A percentile compares a stretch with the other conserved stretches of the same genome.
phyloP scores from a whole-genome alignment of 2,797 vertebrate species.

The Morelia viridis region DNA sequence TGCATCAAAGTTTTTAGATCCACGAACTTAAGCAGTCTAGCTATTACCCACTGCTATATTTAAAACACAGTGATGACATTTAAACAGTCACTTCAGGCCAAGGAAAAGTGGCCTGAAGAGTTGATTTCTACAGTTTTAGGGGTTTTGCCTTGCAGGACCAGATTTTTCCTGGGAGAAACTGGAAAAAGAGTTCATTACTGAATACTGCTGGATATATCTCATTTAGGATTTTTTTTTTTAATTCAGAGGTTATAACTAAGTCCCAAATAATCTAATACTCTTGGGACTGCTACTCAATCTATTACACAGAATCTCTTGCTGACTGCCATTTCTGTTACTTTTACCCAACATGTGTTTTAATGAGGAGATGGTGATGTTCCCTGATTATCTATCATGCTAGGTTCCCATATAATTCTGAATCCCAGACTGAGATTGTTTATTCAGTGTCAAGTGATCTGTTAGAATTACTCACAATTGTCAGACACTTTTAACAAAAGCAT shows the following conservation, averaged over 20 bases:
- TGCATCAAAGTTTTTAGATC: slow-evolving; percentile 41
- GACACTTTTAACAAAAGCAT: neutral
- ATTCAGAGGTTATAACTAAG: neutral
- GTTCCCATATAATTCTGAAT: neutral
- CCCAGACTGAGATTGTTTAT: neutral
- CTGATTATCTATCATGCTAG: neutral
- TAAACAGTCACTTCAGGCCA: slow-evolving; percentile 39
- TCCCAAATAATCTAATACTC: neutral
- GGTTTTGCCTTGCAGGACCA: neutral
- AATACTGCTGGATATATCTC: neutral
- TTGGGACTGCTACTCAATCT: neutral
- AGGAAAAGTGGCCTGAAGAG: neutral
- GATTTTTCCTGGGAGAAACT: neutral
- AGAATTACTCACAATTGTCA: neutral
- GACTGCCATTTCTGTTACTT: neutral
- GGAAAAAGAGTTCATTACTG: neutral
- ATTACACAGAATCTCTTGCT: neutral
- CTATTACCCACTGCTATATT: slow-evolving; percentile 23
- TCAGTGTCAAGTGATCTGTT: neutral
- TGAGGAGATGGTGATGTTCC: neutral
- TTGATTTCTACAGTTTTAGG: slow-evolving; percentile 11
- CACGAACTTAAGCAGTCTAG: slow-evolving; percentile 16
- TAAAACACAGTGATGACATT: slow-evolving; percentile 20
- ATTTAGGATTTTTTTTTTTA: neutral
- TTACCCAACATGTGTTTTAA: neutral